Conservation (phyloP, 2,113 vertebrate species). For the Pedionomus torquatus region DNA sequence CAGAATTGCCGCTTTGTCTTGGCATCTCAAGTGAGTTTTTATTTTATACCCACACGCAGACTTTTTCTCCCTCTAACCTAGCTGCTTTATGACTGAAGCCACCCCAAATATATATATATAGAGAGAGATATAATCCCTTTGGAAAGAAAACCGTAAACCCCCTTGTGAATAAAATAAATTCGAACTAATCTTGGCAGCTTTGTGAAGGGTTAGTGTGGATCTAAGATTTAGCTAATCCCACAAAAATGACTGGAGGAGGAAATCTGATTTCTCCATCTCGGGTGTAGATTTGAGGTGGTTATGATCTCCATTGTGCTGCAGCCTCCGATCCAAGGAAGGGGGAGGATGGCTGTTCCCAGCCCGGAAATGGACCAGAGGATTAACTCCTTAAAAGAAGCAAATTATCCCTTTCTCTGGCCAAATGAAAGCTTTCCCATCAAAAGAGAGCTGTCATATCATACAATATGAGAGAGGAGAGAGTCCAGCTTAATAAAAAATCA, state of each 20-base stretch:
- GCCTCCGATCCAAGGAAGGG: slow-evolving; percentile 34
- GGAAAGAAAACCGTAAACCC: slow-evolving; percentile 79
- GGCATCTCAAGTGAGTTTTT: background rate
- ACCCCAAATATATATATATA: slow-evolving; percentile 77
- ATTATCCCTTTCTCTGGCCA: slow-evolving; percentile 71
- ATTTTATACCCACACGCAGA: background rate
- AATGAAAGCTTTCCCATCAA: slow-evolving; percentile 72
- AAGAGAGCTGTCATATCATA: slow-evolving; percentile 74
- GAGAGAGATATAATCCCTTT: slow-evolving; percentile 82
- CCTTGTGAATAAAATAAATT: slow-evolving; percentile 86
- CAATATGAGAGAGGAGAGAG: slow-evolving; percentile 52
- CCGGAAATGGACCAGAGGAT: slow-evolving; percentile 72
- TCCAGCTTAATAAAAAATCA: slow-evolving; percentile 50
- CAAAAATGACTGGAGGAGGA: slow-evolving; percentile 85
- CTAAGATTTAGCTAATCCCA: slow-evolving; percentile 92
- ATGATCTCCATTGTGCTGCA: slow-evolving; percentile 86
- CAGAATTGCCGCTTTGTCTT: background rate
- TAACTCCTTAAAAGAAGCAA: slow-evolving; percentile 72
- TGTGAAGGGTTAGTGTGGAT: slow-evolving; percentile 90
- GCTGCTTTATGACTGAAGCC: slow-evolving; percentile 74
- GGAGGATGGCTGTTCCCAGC: slow-evolving; percentile 61
- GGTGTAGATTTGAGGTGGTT: slow-evolving; percentile 79
- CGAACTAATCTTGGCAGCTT: slow-evolving; percentile 93
- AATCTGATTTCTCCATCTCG: slow-evolving; percentile 92
- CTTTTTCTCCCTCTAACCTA: slow-evolving; percentile 45